Base-by-base conservation (phyloP, 2,888 invertebrate genomes). In the Meiosimyza platycephala region DNA sequence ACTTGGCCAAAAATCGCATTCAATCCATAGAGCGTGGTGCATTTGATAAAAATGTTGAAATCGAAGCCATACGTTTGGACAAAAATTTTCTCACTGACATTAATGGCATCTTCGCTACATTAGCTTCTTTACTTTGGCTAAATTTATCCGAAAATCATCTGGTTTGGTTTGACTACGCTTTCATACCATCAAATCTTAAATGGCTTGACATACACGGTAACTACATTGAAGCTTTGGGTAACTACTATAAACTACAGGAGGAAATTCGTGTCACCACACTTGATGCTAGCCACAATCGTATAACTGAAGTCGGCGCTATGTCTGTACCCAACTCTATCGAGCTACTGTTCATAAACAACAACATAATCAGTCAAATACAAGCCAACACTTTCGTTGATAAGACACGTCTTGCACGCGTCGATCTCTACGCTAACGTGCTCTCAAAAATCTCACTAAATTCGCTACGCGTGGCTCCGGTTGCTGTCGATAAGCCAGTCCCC, bases 141-240 rank as follows among this genome's bases (percentile, higher is more conserved):
- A 96, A 96, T 88, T 89, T 96, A 68, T 95, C 95, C 55, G 95
- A 95, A 88, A 96, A 96, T 89, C 95, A 95, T 88, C 89, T 97
- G 83, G 93, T 94, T 79, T 95, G 95, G 95, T 96, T 97, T 88
- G 96, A 96, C 87, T 96, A 95, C 85, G 95, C 96, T 70, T 95
- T 96, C 86, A 93, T 96, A 82, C 96, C 96, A 40, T 93, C 92
- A 78, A 95, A 94, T 87, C 89, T 97, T 72, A 94, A 95, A 88
- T 95, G 95, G 95, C 89, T 97, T 84, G 96, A 96, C 85, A 92
- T 96, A 83, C 96, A 96, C 85, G 93, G 95, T 69, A 96, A 96
- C 87, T 95, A 93, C 82, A 95, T 97, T 81, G 94, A 94, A 88
- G 93, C 93, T 74, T 89, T 96, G 78, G 95, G 93, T 68, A 96